Evolutionary conservation across 2,797 vertebrate species (phyloP).

Genomic region (Chloroceryle amazona): DNA sequence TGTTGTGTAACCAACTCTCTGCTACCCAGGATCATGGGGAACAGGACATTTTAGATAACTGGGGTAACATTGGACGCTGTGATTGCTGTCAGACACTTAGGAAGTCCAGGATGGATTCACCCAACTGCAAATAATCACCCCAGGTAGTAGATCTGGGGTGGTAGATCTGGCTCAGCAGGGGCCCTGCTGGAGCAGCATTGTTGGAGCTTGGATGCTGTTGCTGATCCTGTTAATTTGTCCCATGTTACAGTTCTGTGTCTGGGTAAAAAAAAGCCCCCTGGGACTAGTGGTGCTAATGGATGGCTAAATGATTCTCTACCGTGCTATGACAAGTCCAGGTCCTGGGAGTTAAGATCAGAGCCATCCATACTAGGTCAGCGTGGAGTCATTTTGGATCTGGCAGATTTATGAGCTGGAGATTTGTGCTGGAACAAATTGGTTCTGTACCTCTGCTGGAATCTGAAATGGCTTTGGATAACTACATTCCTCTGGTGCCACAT

Average conservation of each 20-base stretch:
- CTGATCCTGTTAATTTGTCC: not conserved
- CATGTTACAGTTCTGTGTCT: not conserved
- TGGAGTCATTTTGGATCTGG: not conserved
- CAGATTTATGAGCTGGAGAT: not conserved
- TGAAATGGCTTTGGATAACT: constrained; percentile 18
- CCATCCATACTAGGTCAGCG: not conserved
- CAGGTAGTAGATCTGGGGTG: not conserved
- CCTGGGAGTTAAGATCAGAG: not conserved
- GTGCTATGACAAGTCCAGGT: not conserved
- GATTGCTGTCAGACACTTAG: not conserved
- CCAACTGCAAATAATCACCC: not conserved
- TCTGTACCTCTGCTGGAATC: constrained; percentile 11
- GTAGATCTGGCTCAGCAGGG: not conserved
- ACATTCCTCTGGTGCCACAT: not conserved
- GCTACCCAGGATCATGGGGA: not conserved
- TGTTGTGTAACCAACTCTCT: constrained; percentile 18
- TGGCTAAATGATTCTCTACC: not conserved
- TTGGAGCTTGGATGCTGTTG: not conserved
- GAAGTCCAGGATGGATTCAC: not conserved
- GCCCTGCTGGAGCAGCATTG: not conserved
- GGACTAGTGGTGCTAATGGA: not conserved
- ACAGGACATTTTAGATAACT: not conserved
- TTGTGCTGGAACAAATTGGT: not conserved
- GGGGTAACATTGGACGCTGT: not conserved
- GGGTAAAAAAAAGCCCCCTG: not conserved